Evolutionary conservation across 2,888 invertebrate species (phyloP), one percentile per base, ranked within the genome.

Genomic region (Prostheceraeus crozeri): DNA sequence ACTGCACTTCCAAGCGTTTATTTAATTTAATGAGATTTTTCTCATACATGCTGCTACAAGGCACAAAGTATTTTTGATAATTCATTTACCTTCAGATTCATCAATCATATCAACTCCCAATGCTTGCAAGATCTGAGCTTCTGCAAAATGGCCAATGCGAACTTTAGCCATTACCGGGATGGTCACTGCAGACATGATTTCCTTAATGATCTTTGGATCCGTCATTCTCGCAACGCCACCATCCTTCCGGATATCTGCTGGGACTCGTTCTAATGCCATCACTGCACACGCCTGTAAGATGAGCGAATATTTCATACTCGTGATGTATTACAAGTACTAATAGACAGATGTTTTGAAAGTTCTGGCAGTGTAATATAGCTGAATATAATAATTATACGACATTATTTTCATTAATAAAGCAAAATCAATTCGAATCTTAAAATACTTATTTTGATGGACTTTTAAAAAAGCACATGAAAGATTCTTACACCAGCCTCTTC

Each of bases 241-340:
- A 48, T 71, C 66, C 45, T 67, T 67, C n/a, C 72, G 62, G 57
- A 72, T 73, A 61, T 73, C 73, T n/a, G 72, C 73, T 6, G 73
- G 72, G 23, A 73, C 71, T 57, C 73, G 63, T 46, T 73, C 73
- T 21, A 73, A 60, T 2, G 72, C 73, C 72, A 72, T 72, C n/a
- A 72, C 73, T 36, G 72, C 72, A 60, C 72, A 72, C 63, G 72
- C 72, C 72, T 72, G 33, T n/a, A n/a, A n/a, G n/a, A n/a, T n/a
- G n/a, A n/a, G n/a, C n/a, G n/a, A n/a, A n/a, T n/a, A n/a, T n/a
- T n/a, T n/a, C n/a, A n/a, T n/a, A n/a, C n/a, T n/a, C n/a, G n/a
- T n/a, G n/a, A n/a, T n/a, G n/a, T n/a, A n/a, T n/a, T n/a, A n/a
- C n/a, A n/a, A n/a, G n/a, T n/a, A n/a, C n/a, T n/a, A n/a, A n/a